Evolutionary conservation across 2,113 vertebrate species (phyloP), one percentile per base, ranked within the genome.

Genomic region (Forbesichthys agassizii): DNA sequence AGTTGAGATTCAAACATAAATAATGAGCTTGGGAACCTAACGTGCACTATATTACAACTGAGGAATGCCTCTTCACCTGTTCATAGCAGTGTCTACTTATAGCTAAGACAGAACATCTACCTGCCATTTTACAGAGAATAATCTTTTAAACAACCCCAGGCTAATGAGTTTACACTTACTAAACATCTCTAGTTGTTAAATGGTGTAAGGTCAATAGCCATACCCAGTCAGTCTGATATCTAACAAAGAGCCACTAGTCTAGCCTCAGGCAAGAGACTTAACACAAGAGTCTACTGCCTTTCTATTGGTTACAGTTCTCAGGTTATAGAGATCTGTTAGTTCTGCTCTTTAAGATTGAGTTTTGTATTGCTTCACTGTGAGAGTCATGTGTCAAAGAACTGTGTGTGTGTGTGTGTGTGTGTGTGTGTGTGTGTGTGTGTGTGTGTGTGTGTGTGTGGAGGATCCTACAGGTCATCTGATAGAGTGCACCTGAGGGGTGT

Each of bases 401-500:
- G 75, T 52, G 49, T 52, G 49, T 52, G 49, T 52, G 57, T 11
- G 33, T 16, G 83, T 73, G 73, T 42, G 61, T 2, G 74, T 62
- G 36, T 72, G 56, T 64, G 36, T 48, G 66, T 59, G 64, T 48
- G 18, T 49, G 60, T 36, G 13, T 33, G 48, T 47, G 69, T 69
- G 53, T 55, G 13, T 11, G 67, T 66, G 52, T 33, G 18, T 11
- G 56, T 59, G 47, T 48, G 36, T 27, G 18, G 47, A 79, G 70
- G 68, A 75, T 73, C 77, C 73, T 81, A 59, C 68, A 64, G 78
- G 82, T 86, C 82, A 86, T 88, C 78, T 73, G 81, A 85, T 83
- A 85, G 73, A 90, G 86, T 64, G 81, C 83, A 84, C 81, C 80
- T 82, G 72, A 84, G 73, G 69, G 36, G 78, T 80, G 72, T 70